Evolutionary conservation across 2,888 invertebrate species (phyloP).

Genomic region (Philereme vetulata): DNA sequence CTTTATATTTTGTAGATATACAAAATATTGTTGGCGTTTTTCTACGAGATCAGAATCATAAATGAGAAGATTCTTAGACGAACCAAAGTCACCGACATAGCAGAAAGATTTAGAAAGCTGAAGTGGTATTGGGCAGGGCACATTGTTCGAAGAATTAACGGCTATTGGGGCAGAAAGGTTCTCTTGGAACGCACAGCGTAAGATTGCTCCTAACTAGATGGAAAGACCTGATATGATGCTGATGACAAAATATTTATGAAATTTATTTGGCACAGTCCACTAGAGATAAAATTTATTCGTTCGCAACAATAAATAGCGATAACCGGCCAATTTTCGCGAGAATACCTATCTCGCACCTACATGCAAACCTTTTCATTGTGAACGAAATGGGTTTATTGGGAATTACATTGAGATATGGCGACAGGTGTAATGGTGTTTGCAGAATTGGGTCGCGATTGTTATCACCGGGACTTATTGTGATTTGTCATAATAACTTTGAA

Average conservation of each 20-base stretch:
- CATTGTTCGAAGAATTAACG: no score
- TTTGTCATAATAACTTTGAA: background rate
- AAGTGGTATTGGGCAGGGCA: no score
- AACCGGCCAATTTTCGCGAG: constrained; percentile 29
- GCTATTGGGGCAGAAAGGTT: no score
- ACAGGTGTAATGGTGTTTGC: constrained; percentile 44
- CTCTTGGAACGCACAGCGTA: no score
- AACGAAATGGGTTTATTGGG: constrained; percentile 46
- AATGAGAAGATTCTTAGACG: no score
- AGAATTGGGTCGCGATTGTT: constrained; percentile 44
- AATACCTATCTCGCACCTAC: constrained; percentile 32
- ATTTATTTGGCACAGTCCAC: constrained; percentile 17
- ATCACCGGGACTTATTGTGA: constrained; percentile 28
- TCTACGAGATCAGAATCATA: no score
- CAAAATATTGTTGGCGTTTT: no score
- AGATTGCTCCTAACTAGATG: no score
- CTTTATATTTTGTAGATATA: no score
- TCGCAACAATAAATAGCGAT: constrained; percentile 30
- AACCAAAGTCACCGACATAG: no score
- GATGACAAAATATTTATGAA: constrained; percentile 2
- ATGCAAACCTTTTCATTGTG: constrained; percentile 33
- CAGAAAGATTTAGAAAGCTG: no score
- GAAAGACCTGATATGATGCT: no score
- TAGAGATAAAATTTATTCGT: constrained; percentile 23
- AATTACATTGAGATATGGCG: constrained; percentile 46